Evolutionary conservation across 1,140 invertebrate species (phyloP), one percentile per base, ranked within the genome.

Genomic region (Plectrocnemia conspersa): DNA sequence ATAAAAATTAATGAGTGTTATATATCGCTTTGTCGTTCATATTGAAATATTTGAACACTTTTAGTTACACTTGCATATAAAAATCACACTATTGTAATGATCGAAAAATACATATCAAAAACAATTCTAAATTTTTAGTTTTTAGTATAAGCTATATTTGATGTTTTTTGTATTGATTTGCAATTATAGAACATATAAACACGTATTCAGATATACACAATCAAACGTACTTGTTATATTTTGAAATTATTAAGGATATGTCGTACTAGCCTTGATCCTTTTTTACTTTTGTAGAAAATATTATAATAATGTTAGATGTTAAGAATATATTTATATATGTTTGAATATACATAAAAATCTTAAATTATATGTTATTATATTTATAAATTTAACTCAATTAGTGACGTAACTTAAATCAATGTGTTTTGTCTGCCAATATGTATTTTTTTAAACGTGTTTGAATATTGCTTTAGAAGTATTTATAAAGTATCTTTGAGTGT

Each of bases 261-360:
- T 16, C 13, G 32, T 45, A 52, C 46, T 56, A 57, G 59, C 59
- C 59, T 61, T 61, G 59, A 57, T 57, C 50, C 59, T 61, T 61
- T 61, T 61, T 61, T 61, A 61, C 59, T 61, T 61, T 61, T 61
- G 49, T 61, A 61, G 59, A 46, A 61, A 57, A 48, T 53, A 48
- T 45, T 42, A 53, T 36, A 13, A 45, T 54, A 46, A 54, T 23
- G 19, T 38, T 54, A 54, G 22, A 23, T 11, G 9, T 10, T 48
- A 38, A 53, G 36, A 3, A 36, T 45, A 15, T 41, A 41, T 35
- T 18, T 35, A 10, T 33, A 35, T 48, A 48, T 48, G 19, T 18
- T 15, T 35, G 19, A 48, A 35, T 32, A 27, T 48, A 48, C 11
- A 41, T n/a, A n/a, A n/a, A n/a, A n/a, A n/a, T n/a, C n/a, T n/a